Evolutionary conservation across 1,140 invertebrate species (phyloP).

Genomic region (Sminthurinus signatus): DNA sequence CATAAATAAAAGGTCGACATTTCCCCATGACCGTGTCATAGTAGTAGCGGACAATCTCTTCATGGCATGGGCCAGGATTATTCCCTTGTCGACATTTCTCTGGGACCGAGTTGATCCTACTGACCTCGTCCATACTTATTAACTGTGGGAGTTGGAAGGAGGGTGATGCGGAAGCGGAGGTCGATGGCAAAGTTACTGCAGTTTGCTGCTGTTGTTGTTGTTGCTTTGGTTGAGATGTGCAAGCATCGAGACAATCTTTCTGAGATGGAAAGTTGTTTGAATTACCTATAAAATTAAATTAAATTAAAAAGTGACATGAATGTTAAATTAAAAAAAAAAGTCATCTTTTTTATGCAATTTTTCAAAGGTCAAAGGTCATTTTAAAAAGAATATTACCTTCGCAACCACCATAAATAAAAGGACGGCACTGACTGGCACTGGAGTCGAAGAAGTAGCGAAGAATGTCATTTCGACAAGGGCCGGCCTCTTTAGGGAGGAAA

Average conservation of each 20-base stretch:
- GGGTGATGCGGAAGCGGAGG: not conserved
- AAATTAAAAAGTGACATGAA: constrained; percentile 36
- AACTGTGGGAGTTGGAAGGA: not conserved
- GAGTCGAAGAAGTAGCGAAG: constrained; percentile 37
- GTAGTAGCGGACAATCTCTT: constrained; percentile 35
- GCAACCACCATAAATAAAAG: constrained; percentile 40
- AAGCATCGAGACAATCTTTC: constrained; percentile 21
- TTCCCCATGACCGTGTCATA: constrained; percentile 29
- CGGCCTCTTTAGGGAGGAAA: constrained; percentile 30
- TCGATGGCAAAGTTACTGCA: not conserved
- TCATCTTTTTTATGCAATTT: not conserved
- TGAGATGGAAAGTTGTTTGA: constrained; percentile 33
- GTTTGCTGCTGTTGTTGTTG: not conserved
- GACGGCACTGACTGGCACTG: constrained; percentile 21
- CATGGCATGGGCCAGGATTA: constrained; percentile 21
- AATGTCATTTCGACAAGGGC: constrained; percentile 36
- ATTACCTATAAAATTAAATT: constrained; percentile 36
- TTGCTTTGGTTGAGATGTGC: constrained; percentile 1
- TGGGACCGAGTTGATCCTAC: constrained; percentile 2
- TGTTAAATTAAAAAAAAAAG: not conserved
- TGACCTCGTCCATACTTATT: not conserved
- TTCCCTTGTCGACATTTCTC: constrained; percentile 28
- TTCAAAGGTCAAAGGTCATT: no score
- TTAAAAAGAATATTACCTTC: no score
- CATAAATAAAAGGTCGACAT: constrained; percentile 36